Conservation (phyloP, 2,888 invertebrate genomes). For the Diaphora mendica region DNA sequence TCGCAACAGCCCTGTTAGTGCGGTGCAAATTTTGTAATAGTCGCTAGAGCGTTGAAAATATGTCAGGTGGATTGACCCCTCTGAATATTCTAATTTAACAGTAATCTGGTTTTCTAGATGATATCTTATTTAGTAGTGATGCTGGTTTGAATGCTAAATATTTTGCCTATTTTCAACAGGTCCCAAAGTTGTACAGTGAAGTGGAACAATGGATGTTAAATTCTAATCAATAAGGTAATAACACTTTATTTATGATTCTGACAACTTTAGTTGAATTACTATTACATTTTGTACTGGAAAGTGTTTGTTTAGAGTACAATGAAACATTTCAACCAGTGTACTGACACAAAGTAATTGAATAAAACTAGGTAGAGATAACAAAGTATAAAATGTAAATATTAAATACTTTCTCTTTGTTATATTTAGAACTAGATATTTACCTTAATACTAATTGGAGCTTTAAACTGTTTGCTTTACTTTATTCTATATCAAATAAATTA, state of each 20-base stretch:
- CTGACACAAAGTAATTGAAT: background rate
- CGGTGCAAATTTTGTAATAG: constrained; percentile 78
- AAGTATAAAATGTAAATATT: background rate
- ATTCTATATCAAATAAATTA: background rate
- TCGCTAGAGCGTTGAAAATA: constrained; percentile 84
- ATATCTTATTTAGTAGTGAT: constrained; percentile 28
- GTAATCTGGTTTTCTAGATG: constrained; percentile 45
- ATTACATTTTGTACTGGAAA: background rate
- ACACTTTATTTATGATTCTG: constrained; percentile 30
- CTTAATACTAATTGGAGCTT: background rate
- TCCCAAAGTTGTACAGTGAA: constrained; percentile 46
- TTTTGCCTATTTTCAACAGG: constrained; percentile 44
- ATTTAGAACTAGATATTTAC: background rate
- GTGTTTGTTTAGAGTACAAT: background rate
- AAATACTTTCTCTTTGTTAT: background rate
- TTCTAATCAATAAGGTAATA: constrained; percentile 59
- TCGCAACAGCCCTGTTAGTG: constrained; percentile 44
- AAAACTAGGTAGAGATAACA: background rate
- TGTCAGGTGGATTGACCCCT: constrained; percentile 77
- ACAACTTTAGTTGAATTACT: constrained; percentile 19
- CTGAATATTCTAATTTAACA: constrained; percentile 54
- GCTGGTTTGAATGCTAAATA: constrained; percentile 23
- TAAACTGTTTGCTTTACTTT: background rate
- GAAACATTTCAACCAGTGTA: background rate
- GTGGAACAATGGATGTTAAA: constrained; percentile 61